Percentiles rank a stretch among this genome's conserved stretches.
Conservation (phyloP, 2,113 vertebrate species). For the Pongo abelii region DNA sequence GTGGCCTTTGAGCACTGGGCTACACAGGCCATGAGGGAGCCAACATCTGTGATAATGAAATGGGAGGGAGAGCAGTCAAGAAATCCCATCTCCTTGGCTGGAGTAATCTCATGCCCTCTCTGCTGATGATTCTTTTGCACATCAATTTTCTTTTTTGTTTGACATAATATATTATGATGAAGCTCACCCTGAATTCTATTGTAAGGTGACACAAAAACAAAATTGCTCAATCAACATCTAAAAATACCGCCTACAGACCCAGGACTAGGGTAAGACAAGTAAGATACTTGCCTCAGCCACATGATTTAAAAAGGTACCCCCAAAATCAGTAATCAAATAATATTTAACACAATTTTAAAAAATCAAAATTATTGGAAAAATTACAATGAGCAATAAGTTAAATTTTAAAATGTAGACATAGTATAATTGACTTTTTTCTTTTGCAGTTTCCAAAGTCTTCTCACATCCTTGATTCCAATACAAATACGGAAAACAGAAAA, state of each 20-base stretch:
- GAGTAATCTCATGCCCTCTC: not conserved
- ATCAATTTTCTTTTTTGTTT: not conserved
- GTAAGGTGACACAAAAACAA: not conserved
- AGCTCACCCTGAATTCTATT: not conserved
- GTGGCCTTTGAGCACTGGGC: not conserved
- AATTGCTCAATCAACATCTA: not conserved
- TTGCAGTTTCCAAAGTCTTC: not conserved
- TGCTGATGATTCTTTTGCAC: not conserved
- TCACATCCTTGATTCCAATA: not conserved
- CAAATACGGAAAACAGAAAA: not conserved
- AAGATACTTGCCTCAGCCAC: not conserved
- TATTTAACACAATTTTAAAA: not conserved
- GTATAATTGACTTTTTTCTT: not conserved
- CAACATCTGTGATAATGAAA: not conserved
- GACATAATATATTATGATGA: not conserved
- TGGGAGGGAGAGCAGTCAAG: not conserved
- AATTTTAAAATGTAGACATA: not conserved
- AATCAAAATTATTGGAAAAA: not conserved
- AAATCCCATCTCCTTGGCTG: fast-evolving
- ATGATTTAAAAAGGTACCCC: not conserved
- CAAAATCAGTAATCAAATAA: not conserved
- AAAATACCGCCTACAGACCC: not conserved
- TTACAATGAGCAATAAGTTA: not conserved
- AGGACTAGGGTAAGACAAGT: not conserved
- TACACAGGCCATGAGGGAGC: fast-evolving